Evolutionary conservation across 2,113 vertebrate genomes (phyloP), one percentile per base, ranked within the genome.

Genomic region (Lagopus muta): DNA sequence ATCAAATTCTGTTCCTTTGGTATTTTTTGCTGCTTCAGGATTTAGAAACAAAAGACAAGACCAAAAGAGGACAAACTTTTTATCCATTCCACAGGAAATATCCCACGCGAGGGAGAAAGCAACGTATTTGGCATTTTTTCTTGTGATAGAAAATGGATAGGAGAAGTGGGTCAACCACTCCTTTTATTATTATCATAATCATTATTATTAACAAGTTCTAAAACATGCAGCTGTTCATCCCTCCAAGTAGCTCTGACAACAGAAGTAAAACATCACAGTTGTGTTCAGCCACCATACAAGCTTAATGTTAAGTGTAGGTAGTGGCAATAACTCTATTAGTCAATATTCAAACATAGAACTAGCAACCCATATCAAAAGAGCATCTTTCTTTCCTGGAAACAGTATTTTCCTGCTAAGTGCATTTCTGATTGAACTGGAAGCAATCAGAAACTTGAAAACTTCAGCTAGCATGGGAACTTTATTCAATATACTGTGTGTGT

Each of bases 141-240:
- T 86, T 80, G 28, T 75, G 27, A 57, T 94, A 6, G 73, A 94
- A 92, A 77, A 27, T 66, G 52, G 73, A 66, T 1, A 87, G 48
- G 91, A 95, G 50, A 93, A 93, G 94, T 52, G 40, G 80, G 28
- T 22, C 60, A 96, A 94, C 88, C 47, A 36, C 62, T 76, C 28
- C 78, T 70, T 78, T 86, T 75, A 57, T 50, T 47, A 57, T 67
- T 2, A 10, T 54, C 4, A 64, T 38, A 30, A 66, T 36, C 8
- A 80, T 45, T 3, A 42, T 78, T 8, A 93, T 93, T 78, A 85
- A 95, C 82, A 79, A 97, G 42, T 42, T 73, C 84, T 95, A 95
- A 97, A 95, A 82, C 34, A 70, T 95, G 91, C 95, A 96, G 79
- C 92, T 89, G 95, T 61, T 90, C 88, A 97, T 93, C 86, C n/a